These are phyloP conservation scores for Drosophila eohydei DNA, from an alignment of 2,888 invertebrate genomes.

Conservation along the genomic window DNA sequence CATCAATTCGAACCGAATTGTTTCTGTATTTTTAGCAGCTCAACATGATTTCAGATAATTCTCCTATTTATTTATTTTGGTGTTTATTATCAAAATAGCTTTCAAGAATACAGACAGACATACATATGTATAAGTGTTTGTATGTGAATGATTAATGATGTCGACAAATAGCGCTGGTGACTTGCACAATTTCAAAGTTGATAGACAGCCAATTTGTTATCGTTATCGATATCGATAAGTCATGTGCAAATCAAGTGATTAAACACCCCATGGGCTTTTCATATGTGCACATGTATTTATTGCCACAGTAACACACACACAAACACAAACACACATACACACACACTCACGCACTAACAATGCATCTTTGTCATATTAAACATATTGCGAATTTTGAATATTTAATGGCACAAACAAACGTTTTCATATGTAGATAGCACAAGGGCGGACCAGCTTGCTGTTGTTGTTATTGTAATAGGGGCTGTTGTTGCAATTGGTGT, in stretches of 20 bases:
- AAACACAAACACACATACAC: neutral
- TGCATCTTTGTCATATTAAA: slow-evolving; percentile 46
- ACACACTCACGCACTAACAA: slow-evolving; percentile 9
- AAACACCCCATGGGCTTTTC: slow-evolving; percentile 10
- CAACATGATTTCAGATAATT: slow-evolving; percentile 1
- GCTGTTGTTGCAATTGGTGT: slow-evolving; percentile 27
- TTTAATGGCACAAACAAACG: slow-evolving; percentile 38
- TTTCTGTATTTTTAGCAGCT: slow-evolving; percentile 3
- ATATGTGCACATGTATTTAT: slow-evolving; percentile 9
- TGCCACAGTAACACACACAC: neutral
- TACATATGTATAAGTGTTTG: neutral
- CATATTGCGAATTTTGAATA: slow-evolving; percentile 52
- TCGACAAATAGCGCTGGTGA: slow-evolving; percentile 5
- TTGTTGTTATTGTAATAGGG: slow-evolving; percentile 29
- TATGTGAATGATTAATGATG: slow-evolving; percentile 3
- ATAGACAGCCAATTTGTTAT: slow-evolving; percentile 7
- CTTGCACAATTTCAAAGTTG: slow-evolving; percentile 21
- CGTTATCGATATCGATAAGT: slow-evolving; percentile 33
- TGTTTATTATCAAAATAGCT: slow-evolving; percentile 5
- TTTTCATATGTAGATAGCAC: slow-evolving; percentile 35
- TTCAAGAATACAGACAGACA: neutral
- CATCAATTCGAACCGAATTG: neutral
- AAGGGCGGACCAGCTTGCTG: slow-evolving; percentile 52
- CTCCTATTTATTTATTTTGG: slow-evolving; percentile 6
- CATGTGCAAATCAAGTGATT: slow-evolving; percentile 22